phyloP scores from a whole-genome alignment of 1,140 invertebrate species.

The Ephestia elutella region DNA sequence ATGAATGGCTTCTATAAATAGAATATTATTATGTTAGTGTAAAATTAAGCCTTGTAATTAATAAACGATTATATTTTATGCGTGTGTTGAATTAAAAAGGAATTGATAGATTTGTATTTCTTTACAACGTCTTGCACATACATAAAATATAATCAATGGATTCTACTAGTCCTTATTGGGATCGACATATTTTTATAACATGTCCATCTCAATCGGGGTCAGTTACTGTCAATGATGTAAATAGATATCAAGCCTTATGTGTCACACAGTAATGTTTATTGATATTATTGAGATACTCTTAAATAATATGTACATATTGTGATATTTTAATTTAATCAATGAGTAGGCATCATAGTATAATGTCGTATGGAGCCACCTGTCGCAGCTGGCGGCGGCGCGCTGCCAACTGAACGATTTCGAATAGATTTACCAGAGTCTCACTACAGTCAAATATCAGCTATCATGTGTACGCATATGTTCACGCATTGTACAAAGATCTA shows the following conservation, averaged over 20 bases:
- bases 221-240: constrained; percentile 4
- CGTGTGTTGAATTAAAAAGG: neutral
- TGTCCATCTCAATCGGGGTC: too few species aligned
- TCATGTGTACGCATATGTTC: constrained; percentile 51
- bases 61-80: neutral
- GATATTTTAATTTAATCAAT: constrained; percentile 70
- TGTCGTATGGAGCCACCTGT: constrained; percentile 34
- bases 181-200: neutral
- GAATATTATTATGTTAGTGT: constrained; percentile 14
- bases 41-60: neutral
- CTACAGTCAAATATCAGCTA: constrained; percentile 40
- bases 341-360: constrained; percentile 57
- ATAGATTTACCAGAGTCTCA: constrained; percentile 29
- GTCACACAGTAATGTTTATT: constrained; percentile 41
- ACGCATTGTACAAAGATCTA: constrained; percentile 71
- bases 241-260: constrained; percentile 12
- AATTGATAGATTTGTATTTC: neutral
- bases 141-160: constrained; percentile 6
- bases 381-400: neutral
- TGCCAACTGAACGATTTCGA: neutral
- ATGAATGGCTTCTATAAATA: constrained; percentile 21
- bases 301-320: constrained; percentile 70
- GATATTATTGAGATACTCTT: constrained; percentile 50
- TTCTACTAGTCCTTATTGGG: neutral
- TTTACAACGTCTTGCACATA: neutral